Base-by-base conservation (phyloP, 2,797 vertebrate species). In the Tenualosa ilisha region DNA sequence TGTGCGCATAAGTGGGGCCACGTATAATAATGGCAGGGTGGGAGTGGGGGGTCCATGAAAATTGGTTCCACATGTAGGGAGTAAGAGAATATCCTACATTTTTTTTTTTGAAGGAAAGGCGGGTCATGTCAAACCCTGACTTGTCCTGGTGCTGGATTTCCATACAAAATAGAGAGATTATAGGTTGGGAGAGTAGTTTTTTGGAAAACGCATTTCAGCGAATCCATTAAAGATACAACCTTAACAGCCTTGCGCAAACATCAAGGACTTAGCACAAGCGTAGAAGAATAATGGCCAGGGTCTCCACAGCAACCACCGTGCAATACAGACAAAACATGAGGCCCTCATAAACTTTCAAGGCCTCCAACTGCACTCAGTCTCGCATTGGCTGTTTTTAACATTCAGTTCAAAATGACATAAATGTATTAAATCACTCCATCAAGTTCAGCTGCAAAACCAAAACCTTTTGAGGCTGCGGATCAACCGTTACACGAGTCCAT, bases 31-130 rank as follows among this genome's bases (percentile, higher is more conserved):
- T 72, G 86, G 83, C 72, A 84, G 84, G 82, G 83, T 83, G 84
- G 53, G 51, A 15, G 49, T 46, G 54, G 82, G 83, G 82, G 20
- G 50, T n/a, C 51, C 85, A 82, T 87, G 88, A 86, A 95, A 95
- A 95, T 94, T 79, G 92, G 91, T 94, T 94, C 94, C 94, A 94
- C 88, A 94, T 95, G 95, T 88, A 91, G 72, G 50, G 65, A 90
- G 72, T 13, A 83, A 84, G 89, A 89, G 91, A 90, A 87, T 89
- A 88, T 54, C n/a, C 26, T 79, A 84, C 65, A 53, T 86, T 50
- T 50, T 51, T 51, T 51, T 51, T 51, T 51, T 83, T 61, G 81
- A 81, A 5, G 72, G 40, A 79, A 37, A 22, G 40, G 20, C 13
- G 46, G n/a, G 68, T n/a, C 81, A 40, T 75, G 56, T 85, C 50